Conservation (phyloP, 2,113 vertebrate genomes). For the Cololabis saira region DNA sequence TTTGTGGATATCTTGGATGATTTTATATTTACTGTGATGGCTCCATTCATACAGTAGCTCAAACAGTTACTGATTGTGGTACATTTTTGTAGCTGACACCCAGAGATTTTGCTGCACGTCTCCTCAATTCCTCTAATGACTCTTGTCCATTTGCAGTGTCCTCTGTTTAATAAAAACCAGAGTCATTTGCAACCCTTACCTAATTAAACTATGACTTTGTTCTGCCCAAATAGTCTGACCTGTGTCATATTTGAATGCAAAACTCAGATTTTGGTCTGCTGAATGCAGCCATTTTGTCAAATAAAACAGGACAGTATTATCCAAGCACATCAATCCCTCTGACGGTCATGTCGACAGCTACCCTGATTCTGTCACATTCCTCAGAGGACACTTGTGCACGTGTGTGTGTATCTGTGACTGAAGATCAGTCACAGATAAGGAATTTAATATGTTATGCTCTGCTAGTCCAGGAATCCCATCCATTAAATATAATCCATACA, state of each 20-base stretch:
- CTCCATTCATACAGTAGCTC: no score
- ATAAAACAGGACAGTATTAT: slow-evolving; percentile 11
- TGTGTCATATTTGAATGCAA: no score
- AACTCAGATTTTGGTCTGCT: no score
- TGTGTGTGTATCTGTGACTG: slow-evolving; percentile 21
- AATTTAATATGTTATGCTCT: slow-evolving; percentile 18
- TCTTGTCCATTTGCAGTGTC: not conserved
- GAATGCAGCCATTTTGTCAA: slow-evolving; percentile 17
- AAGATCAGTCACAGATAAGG: slow-evolving; percentile 15
- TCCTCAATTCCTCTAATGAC: no score
- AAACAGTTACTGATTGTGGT: no score
- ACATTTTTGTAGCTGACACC: no score
- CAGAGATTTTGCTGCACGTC: not conserved
- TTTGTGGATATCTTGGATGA: no score
- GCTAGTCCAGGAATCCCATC: slow-evolving; percentile 14
- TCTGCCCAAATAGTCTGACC: no score
- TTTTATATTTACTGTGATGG: no score
- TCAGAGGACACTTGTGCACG: slow-evolving; percentile 50
- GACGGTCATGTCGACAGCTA: slow-evolving; percentile 39
- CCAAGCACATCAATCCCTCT: slow-evolving; percentile 37
- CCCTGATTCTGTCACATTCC: slow-evolving; percentile 31
- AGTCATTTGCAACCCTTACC: not conserved
- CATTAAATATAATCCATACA: slow-evolving; percentile 22
- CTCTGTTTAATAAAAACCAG: no score
- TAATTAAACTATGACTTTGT: not conserved